Base-by-base conservation (phyloP, 92 coral and sea anemone genomes). In the Chrysogorgia sp. region DNA sequence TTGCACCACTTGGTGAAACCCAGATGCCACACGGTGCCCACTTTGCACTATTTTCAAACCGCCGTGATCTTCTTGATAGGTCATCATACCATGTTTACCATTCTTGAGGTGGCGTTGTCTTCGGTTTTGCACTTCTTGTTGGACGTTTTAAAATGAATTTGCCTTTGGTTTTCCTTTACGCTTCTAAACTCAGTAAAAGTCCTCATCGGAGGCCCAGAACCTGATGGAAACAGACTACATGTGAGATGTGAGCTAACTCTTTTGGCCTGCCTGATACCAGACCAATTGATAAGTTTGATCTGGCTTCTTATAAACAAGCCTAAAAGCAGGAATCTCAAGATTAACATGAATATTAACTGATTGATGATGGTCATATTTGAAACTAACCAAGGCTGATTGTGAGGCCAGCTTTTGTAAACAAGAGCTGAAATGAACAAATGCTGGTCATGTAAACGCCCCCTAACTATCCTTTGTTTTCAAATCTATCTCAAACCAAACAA, bases 201-300 rank as follows among this genome's bases (percentile, higher is more conserved):
- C 60, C 5, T 53, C 7, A 53, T 19, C 17, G 60, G 60, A 5
- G 60, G 60, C 6, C 60, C 60, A 19, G 60, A 53, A 23, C 60
- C 60, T 53, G 60, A 6, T 53, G 60, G 60, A 6, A 53, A 23
- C 60, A 53, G 17, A 53, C 60, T 53, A 23, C 60, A 53, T n/a
- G n/a, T 53, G 60, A n/a, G 7, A 4, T 53, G 60, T 23, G 60
- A 5, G 60, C n/a, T n/a, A 53, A 6, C 17, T 3, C 7, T 23
- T 19, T 4, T 23, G 21, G 60, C n/a, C n/a, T n/a, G n/a, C n/a
- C n/a, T n/a, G n/a, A n/a, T n/a, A n/a, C n/a, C n/a, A n/a, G n/a
- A n/a, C n/a, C n/a, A n/a, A n/a, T n/a, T n/a, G n/a, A n/a, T n/a
- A n/a, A n/a, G n/a, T n/a, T n/a, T n/a, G n/a, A n/a, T n/a, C n/a